Percentiles rank a stretch among this genome's conserved stretches.
These are phyloP conservation scores for Crepidodera aurea DNA, from an alignment of 2,888 invertebrate genomes.

Conservation along the genomic window DNA sequence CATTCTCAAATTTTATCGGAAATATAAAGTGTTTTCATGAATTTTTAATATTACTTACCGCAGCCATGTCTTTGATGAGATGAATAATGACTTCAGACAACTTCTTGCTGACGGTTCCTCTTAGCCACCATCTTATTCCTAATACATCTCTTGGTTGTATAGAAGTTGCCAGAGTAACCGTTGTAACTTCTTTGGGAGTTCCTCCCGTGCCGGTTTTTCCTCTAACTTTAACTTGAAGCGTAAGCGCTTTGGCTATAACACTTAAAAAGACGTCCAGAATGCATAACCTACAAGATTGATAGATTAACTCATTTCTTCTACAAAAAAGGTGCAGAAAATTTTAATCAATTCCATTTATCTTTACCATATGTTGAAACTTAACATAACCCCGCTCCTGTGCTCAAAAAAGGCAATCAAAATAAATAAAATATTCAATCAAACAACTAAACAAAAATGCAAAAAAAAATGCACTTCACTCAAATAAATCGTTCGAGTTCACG, in stretches of 20 bases:
- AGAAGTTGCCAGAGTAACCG: constrained; percentile 69
- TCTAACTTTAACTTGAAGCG: constrained; percentile 86
- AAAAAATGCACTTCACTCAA: too few species aligned
- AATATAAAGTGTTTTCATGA: too few species aligned
- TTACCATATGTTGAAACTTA: too few species aligned
- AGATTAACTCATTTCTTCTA: too few species aligned
- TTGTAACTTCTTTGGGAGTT: constrained; percentile 63
- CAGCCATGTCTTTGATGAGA: constrained; percentile 90
- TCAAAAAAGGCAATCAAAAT: too few species aligned
- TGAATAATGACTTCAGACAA: constrained; percentile 88
- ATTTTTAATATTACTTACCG: constrained; percentile 70
- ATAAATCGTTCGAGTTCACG: too few species aligned
- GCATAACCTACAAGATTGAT: constrained; percentile 67
- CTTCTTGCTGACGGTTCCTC: constrained; percentile 83
- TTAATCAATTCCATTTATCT: too few species aligned
- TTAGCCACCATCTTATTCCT: constrained; percentile 80
- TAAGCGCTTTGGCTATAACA: constrained; percentile 90
- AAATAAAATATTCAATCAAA: too few species aligned
- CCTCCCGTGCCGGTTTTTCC: constrained; percentile 66
- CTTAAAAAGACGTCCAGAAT: constrained; percentile 90
- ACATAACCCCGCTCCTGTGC: too few species aligned
- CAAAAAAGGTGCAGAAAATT: too few species aligned
- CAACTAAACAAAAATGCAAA: too few species aligned
- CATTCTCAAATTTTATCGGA: background rate
- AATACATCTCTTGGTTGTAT: constrained; percentile 68